A percentile compares a stretch with the other conserved stretches of the same genome.
phyloP scores from a whole-genome alignment of 1,140 invertebrate species.

The Spodoptera frugiperda region DNA sequence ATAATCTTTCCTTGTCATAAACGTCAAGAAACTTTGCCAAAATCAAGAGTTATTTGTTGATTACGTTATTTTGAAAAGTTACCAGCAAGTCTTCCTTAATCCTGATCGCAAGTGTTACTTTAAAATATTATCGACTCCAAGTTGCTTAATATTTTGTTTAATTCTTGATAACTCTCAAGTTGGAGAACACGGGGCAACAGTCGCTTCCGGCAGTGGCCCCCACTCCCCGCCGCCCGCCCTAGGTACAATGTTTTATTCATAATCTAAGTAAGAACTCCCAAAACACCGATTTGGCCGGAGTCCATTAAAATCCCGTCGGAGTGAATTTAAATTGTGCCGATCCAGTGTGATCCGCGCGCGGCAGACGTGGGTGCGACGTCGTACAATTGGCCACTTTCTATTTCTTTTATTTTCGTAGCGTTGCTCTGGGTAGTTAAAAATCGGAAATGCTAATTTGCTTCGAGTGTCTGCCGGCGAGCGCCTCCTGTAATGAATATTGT shows the following conservation, averaged over 20 bases:
- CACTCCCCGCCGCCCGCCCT: slow-evolving; percentile 28
- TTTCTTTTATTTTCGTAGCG: slow-evolving; percentile 4
- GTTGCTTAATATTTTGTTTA: slow-evolving; percentile 55
- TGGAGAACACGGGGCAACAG: slow-evolving; percentile 45
- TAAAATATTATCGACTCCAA: slow-evolving; percentile 47
- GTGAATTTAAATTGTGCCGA: slow-evolving; percentile 66
- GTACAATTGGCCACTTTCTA: slow-evolving; percentile 13
- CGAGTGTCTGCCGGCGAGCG: not conserved
- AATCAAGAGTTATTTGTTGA: slow-evolving; percentile 41
- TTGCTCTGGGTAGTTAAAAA: slow-evolving; percentile 21
- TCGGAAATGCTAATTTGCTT: slow-evolving; percentile 32
- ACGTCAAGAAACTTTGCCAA: not conserved
- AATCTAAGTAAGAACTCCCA: slow-evolving; percentile 67
- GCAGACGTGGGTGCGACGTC: slow-evolving; percentile 29
- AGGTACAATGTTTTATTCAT: slow-evolving; percentile 76
- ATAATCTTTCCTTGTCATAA: slow-evolving; percentile 12
- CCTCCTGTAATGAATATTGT: slow-evolving; percentile 1
- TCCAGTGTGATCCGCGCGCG: slow-evolving; percentile 45
- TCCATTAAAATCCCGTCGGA: slow-evolving; percentile 72
- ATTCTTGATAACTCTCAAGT: slow-evolving; percentile 61
- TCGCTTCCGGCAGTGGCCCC: slow-evolving; percentile 42
- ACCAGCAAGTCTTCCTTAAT: slow-evolving; percentile 10
- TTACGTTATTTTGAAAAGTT: slow-evolving; percentile 31
- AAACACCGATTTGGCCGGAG: slow-evolving; percentile 73
- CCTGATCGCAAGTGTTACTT: slow-evolving; percentile 32